phyloP scores from a whole-genome alignment of 2,888 invertebrate genomes.

The Conus canariensis region DNA sequence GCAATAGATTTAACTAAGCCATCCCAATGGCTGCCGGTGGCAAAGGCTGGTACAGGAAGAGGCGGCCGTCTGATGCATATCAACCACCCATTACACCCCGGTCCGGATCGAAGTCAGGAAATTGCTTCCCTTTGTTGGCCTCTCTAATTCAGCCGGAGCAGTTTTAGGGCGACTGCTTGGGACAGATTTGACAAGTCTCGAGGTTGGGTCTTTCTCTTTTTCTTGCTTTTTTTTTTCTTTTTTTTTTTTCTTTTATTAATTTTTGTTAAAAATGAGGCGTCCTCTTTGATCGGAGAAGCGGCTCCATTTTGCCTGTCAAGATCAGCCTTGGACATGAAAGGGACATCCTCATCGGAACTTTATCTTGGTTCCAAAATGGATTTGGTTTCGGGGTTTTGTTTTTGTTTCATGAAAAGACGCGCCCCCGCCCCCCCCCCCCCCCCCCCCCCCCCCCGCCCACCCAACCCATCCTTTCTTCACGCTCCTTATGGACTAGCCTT shows the following conservation, averaged over 20 bases:
- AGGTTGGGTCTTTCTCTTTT: no score
- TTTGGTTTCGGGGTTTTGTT: neutral
- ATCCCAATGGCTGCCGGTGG: neutral
- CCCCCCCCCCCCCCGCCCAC: neutral
- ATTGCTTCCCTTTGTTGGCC: conserved; percentile 39
- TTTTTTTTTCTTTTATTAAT: no score
- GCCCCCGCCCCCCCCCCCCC: neutral
- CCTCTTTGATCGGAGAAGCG: neutral
- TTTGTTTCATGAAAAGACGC: neutral
- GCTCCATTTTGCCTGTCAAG: conserved; percentile 29
- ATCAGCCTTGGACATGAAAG: neutral
- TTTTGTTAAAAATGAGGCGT: no score
- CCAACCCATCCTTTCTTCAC: neutral
- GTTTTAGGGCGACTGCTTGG: conserved; percentile 9
- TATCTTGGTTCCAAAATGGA: neutral
- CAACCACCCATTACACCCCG: conserved; percentile 28
- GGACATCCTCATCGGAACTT: neutral
- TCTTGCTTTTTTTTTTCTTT: neutral
- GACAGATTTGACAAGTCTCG: conserved; percentile 17
- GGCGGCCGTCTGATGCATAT: conserved; percentile 33
- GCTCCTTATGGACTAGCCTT: neutral
- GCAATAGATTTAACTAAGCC: conserved; percentile 31
- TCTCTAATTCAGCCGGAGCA: conserved; percentile 26
- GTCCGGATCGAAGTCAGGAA: conserved; percentile 31
- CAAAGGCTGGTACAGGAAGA: neutral